Base-by-base conservation (phyloP, 2,888 invertebrate genomes). In the Plagodis dolabraria region DNA sequence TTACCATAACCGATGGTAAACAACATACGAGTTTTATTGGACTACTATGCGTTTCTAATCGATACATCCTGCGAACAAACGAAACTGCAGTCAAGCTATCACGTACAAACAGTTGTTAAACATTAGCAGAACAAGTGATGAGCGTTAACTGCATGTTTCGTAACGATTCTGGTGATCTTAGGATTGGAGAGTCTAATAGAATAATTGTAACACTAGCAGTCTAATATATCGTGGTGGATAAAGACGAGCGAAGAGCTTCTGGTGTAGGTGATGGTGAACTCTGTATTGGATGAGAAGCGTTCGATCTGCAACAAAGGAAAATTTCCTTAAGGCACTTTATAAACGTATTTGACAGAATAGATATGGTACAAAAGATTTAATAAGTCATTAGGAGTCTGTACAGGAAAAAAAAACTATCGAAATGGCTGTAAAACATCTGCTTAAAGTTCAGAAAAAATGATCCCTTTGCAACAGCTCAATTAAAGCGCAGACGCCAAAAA, bases 281-380 rank as follows among this genome's bases (percentile, higher is more conserved):
- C 77, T 74, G 85, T 80, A 72, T 78, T 74, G 65, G 85, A 81
- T 67, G 82, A 57, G 75, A 69, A 80, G 73, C 74, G 79, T 76
- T 71, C 80, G 74, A 89, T 87, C 91, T 91, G 90, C 49, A 91
- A 90, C 90, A 90, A 91, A 57, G 70, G 75, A 54, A 49, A 60
- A 42, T n/a, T 11, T 10, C 6, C 40, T 43, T 49, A 34, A 53
- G 22, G 22, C 22, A 22, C 22, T 22, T 22, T 22, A 22, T 22
- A 22, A 22, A 22, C 22, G 22, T 22, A 22, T 22, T 2, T 22
- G 22, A 22, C 22, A 22, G 22, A 22, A 22, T 22, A 22, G 1
- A 22, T 22, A 22, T 22, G 22, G 22, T 22, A 22, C 22, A 22
- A 22, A 22, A 22, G 22, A 22, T 22, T 22, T 22, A 22, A 22